Conservation (phyloP, 1,140 invertebrate genomes). For the Anastrepha obliqua region DNA sequence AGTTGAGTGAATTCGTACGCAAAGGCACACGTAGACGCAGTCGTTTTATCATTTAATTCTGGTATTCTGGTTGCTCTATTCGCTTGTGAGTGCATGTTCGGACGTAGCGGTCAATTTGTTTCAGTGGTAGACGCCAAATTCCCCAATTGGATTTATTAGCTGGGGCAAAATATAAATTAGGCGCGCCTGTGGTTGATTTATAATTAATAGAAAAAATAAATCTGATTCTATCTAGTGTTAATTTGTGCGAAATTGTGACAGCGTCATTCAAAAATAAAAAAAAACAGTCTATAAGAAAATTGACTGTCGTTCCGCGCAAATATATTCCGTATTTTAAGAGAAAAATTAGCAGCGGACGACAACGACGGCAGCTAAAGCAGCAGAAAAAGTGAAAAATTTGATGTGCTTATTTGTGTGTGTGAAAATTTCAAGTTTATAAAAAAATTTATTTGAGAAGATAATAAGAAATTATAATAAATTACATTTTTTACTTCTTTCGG, state of each 20-base stretch:
- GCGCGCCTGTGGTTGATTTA: neutral
- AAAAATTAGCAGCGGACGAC: neutral
- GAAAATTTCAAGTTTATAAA: neutral
- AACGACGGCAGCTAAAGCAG: neutral
- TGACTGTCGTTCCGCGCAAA: conserved; percentile 10
- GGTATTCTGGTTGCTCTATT: conserved; percentile 7
- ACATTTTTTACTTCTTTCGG: neutral
- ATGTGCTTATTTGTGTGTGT: conserved; percentile 34
- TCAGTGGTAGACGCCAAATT: neutral
- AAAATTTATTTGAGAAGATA: neutral
- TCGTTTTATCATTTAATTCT: conserved; percentile 15
- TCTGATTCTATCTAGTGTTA: conserved; percentile 8
- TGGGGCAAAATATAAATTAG: neutral
- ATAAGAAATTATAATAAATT: neutral
- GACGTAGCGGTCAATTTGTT: conserved; percentile 11
- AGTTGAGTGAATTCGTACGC: neutral
- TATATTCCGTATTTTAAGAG: neutral
- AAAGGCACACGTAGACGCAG: neutral
- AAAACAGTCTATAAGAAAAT: neutral
- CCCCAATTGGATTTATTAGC: neutral
- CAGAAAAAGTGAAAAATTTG: neutral
- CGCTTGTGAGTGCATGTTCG: neutral
- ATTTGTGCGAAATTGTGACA: conserved; percentile 2
- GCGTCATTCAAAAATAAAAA: conserved; percentile 7
- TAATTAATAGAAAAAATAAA: neutral